These are phyloP conservation scores for Carapus acus DNA, from an alignment of 2,797 vertebrate genomes.

Conservation along the genomic window DNA sequence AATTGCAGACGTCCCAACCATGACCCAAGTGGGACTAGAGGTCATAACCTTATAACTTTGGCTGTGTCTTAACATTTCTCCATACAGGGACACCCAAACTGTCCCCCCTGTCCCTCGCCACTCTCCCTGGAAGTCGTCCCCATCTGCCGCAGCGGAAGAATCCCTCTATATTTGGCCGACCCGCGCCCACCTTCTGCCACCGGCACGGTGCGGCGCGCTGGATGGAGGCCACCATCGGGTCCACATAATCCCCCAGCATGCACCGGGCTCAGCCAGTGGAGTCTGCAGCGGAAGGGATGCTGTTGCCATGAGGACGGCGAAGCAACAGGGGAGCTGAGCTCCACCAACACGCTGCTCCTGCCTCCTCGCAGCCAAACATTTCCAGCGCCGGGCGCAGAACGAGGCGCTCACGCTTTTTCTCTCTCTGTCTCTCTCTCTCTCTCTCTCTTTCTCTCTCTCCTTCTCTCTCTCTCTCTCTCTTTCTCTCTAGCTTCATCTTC, in stretches of 20 bases:
- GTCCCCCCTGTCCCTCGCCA: conserved; percentile 31
- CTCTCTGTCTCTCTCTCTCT: no score
- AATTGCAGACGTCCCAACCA: no score
- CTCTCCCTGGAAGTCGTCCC: conserved; percentile 40
- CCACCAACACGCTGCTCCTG: conserved; percentile 27
- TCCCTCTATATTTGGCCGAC: conserved; percentile 65
- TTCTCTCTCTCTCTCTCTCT: no score
- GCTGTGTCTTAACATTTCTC: no score
- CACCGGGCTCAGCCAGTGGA: conserved; percentile 28
- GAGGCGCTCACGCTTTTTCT: conserved; percentile 11
- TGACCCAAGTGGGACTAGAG: no score
- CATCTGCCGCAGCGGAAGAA: conserved; percentile 62
- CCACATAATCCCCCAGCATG: conserved; percentile 67
- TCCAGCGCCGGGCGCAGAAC: conserved; percentile 28
- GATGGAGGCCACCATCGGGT: conserved; percentile 58
- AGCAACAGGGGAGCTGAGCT: conserved; percentile 42
- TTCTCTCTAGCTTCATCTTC: no score
- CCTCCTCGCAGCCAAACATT: conserved; percentile 17
- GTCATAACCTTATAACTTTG: no score
- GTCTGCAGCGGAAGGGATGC: conserved; percentile 47
- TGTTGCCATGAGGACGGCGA: conserved; percentile 58
- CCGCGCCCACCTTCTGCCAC: conserved; percentile 53
- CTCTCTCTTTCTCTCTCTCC: no score
- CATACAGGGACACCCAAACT: conserved; percentile 20
- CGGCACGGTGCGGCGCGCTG: conserved; percentile 54